Conservation (phyloP, 2,113 vertebrate genomes). For the Muscicapa adusta region DNA sequence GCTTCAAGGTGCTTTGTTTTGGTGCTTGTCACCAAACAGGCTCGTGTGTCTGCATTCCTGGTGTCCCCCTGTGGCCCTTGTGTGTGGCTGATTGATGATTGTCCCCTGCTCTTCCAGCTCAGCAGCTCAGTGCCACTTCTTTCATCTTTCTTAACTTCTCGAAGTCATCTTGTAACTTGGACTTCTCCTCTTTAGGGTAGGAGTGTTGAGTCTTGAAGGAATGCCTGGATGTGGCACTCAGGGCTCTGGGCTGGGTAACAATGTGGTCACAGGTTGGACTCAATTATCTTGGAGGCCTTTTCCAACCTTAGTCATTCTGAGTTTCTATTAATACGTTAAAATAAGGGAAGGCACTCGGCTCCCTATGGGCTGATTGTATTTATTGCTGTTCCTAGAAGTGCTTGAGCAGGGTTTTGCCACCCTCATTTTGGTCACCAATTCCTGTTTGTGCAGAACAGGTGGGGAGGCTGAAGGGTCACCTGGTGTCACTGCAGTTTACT, state of each 20-base stretch:
- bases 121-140: neutral
- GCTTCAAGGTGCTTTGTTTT: neutral
- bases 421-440: neutral
- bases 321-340: neutral
- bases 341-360: neutral
- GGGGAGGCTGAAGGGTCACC: neutral
- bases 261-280: neutral
- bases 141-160: neutral
- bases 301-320: neutral
- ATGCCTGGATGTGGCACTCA: accelerated
- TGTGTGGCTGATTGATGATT: neutral
- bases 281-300: neutral
- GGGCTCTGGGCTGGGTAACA: neutral
- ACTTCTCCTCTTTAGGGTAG: neutral
- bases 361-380: neutral
- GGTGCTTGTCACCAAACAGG: neutral
- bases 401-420: neutral
- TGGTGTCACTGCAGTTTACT: accelerated
- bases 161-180: neutral
- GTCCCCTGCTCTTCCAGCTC: neutral
- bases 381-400: neutral
- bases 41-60: neutral
- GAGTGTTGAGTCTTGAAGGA: neutral
- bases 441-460: accelerated
- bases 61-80: neutral